Evolutionary conservation across 2,888 invertebrate genomes (phyloP), one percentile per base, ranked within the genome.

Genomic region (Eilema depressum): DNA sequence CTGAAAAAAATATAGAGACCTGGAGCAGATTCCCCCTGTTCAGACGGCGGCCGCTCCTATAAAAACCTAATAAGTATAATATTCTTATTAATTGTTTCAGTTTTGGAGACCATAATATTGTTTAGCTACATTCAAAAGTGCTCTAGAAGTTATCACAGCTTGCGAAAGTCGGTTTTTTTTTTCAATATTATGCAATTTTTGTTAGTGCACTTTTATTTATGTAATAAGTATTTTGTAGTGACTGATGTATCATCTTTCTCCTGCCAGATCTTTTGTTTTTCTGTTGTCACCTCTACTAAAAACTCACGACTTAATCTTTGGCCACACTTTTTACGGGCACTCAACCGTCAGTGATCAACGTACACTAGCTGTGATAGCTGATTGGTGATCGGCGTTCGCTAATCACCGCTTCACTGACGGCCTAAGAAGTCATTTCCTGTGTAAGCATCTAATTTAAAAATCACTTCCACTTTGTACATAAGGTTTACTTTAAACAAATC

Each of bases 361-460:
- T 89, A 91, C 89, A 87, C 88, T 83, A 85, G 86, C 87, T 88
- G 92, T 88, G 93, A 93, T 93, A 91, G 91, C 84, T 86, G 87
- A 89, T 88, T 86, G 86, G 88, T 90, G 91, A 93, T 93, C 91
- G 89, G 86, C 86, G 88, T 91, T 92, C 88, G 91, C 93, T 93
- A 93, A 94, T 94, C 93, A 93, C 90, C 80, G 86, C 80, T 83
- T 82, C 86, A 91, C 91, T 93, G 95, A 95, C 95, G 92, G 93
- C 86, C 83, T 95, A 95, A 95, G 94, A 94, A 94, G 93, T 90
- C 93, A 91, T 93, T 94, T 95, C 95, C 95, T 93, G 94, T 89
- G 90, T 88, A 84, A 91, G 91, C 91, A 88, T 94, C 95, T 95
- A 94, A 95, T 95, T 95, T 93, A 93, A 93, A 90, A 92, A 90